A percentile compares a stretch with the other conserved stretches of the same genome.
These are phyloP conservation scores for Lasioglossum vierecki DNA, from an alignment of 2,888 invertebrate species.

Conservation along the genomic window DNA sequence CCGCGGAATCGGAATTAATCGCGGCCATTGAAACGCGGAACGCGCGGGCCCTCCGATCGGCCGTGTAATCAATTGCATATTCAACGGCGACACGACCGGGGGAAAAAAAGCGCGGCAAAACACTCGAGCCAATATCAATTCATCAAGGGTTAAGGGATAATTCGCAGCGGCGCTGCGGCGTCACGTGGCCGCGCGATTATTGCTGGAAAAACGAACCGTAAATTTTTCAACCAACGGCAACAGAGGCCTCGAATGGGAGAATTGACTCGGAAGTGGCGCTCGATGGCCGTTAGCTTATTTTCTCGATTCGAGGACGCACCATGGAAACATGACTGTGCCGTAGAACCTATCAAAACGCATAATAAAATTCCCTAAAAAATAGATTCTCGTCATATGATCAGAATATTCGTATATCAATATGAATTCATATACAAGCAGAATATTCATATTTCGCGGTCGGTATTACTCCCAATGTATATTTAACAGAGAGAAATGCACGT, in stretches of 20 bases:
- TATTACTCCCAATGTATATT: too few species aligned
- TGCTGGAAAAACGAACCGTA: constrained; percentile 50
- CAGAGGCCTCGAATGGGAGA: background rate
- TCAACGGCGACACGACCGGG: constrained; percentile 39
- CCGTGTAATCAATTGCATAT: constrained; percentile 60
- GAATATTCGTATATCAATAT: too few species aligned
- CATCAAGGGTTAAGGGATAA: constrained; percentile 59
- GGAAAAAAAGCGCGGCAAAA: constrained; percentile 41
- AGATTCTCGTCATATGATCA: too few species aligned
- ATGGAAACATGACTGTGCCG: background rate
- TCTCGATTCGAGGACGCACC: background rate
- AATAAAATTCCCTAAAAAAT: background rate
- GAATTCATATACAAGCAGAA: too few species aligned
- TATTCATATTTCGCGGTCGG: too few species aligned
- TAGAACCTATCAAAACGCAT: background rate
- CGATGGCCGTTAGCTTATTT: background rate
- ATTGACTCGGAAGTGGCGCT: background rate
- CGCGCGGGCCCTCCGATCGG: constrained; percentile 38
- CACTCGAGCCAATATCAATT: constrained; percentile 54
- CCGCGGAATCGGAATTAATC: constrained; percentile 60
- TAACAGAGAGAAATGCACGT: too few species aligned
- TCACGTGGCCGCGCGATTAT: constrained; percentile 55
- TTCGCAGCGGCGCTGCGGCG: constrained; percentile 49
- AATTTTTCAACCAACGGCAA: constrained; percentile 26
- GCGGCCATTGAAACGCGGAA: constrained; percentile 32